Conservation (phyloP, 1,140 invertebrate species). For the Pseudomyrmex dendroicus region DNA sequence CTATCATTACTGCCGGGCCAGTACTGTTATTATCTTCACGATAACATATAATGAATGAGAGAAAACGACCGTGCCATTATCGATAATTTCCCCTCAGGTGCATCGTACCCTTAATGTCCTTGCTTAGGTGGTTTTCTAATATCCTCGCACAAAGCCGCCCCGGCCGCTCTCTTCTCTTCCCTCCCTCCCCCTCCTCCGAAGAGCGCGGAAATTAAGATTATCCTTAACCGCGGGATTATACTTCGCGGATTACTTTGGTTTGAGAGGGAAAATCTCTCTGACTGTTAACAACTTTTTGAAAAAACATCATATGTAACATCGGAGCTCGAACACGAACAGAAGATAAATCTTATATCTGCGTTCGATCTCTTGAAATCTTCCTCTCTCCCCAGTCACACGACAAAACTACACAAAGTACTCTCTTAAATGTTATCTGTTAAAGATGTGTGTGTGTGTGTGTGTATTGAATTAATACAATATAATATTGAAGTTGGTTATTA, state of each 20-base stretch:
- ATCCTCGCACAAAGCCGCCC: conserved; percentile 26
- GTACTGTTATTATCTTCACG: conserved; percentile 72
- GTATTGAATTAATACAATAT: too few species aligned
- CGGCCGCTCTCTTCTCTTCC: background rate
- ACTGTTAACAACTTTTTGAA: too few species aligned
- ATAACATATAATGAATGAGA: conserved; percentile 75
- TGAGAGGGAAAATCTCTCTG: background rate
- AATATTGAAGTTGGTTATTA: too few species aligned
- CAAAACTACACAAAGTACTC: too few species aligned
- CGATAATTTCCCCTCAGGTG: conserved; percentile 74
- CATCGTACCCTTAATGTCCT: conserved; percentile 70
- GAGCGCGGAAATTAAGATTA: conserved; percentile 62
- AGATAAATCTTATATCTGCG: too few species aligned
- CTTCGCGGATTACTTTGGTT: background rate
- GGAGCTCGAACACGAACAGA: background rate
- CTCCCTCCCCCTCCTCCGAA: too few species aligned
- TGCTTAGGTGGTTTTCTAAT: conserved; percentile 73
- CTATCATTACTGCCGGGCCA: conserved; percentile 63
- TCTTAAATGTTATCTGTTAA: too few species aligned
- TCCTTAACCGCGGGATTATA: conserved; percentile 37
- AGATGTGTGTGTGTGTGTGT: too few species aligned
- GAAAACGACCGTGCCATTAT: conserved; percentile 74
- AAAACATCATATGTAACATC: too few species aligned
- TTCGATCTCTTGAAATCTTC: too few species aligned
- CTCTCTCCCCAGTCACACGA: too few species aligned